Percentiles rank a stretch among this genome's conserved stretches.
Evolutionary conservation across 2,113 vertebrate species (phyloP).

Genomic region (Lophura nycthemera): DNA sequence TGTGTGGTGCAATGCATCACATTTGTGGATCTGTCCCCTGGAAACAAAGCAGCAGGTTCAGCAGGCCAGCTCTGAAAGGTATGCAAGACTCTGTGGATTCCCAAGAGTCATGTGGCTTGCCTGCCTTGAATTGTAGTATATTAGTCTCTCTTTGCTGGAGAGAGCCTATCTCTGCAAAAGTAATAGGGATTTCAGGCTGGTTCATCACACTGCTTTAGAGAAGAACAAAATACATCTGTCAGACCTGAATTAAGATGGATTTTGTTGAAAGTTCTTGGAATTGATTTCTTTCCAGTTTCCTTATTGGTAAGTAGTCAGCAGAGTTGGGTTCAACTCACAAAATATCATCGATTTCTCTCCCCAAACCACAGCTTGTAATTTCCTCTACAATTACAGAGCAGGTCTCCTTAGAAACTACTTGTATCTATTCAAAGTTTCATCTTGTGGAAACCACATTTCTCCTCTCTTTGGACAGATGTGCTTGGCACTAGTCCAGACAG

Average conservation of each 20-base stretch:
- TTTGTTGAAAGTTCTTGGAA: slow-evolving; percentile 60
- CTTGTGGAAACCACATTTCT: slow-evolving; percentile 56
- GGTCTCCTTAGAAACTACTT: slow-evolving; percentile 68
- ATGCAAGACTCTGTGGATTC: neutral
- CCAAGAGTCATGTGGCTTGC: neutral
- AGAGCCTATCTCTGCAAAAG: neutral
- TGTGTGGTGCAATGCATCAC: neutral
- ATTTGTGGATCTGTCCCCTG: neutral
- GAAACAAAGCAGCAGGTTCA: neutral
- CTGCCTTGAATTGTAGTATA: neutral
- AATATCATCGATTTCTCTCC: slow-evolving; percentile 67
- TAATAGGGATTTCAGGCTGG: neutral
- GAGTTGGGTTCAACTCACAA: slow-evolving; percentile 52
- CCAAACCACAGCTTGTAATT: slow-evolving; percentile 66
- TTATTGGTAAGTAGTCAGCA: slow-evolving; percentile 60
- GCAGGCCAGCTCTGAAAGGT: neutral
- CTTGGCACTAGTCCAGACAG: neutral
- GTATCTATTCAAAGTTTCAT: slow-evolving; percentile 48
- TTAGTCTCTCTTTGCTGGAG: neutral
- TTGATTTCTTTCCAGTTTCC: slow-evolving; percentile 59
- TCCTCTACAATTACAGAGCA: slow-evolving; percentile 62
- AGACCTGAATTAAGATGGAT: slow-evolving; percentile 61
- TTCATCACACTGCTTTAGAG: neutral
- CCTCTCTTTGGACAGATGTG: slow-evolving; percentile 18
- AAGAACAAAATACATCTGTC: slow-evolving; percentile 36